phyloP scores from a whole-genome alignment of 2,113 vertebrate genomes.

The Nettapus auritus region DNA sequence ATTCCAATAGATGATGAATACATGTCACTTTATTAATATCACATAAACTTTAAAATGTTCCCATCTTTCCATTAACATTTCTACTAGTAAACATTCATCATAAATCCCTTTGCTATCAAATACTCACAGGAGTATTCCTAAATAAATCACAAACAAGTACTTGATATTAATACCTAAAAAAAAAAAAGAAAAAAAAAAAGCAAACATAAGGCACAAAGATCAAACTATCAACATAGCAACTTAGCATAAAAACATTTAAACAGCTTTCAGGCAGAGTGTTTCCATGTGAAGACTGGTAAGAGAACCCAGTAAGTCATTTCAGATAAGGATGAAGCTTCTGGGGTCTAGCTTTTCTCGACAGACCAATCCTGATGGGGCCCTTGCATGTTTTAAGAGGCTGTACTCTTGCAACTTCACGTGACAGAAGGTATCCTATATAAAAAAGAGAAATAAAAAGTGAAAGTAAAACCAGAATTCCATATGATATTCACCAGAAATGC shows the following conservation, averaged over 20 bases:
- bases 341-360: constrained; percentile 88
- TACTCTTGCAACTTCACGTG: constrained; percentile 77
- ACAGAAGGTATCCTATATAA: constrained; percentile 74
- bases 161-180: constrained; percentile 21
- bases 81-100: constrained; percentile 35
- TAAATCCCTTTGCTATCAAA: constrained; percentile 26
- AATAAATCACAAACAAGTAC: constrained; percentile 49
- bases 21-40: constrained; percentile 52
- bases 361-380: constrained; percentile 88
- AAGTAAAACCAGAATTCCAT: not conserved
- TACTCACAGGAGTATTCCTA: constrained; percentile 29
- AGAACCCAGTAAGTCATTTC: constrained; percentile 67
- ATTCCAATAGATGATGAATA: constrained; percentile 41
- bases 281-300: not conserved
- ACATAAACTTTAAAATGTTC: constrained; percentile 44
- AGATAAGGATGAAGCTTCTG: constrained; percentile 88
- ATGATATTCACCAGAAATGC: not conserved
- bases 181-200: not conserved
- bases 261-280: not conserved
- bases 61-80: constrained; percentile 44
- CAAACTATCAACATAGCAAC: constrained; percentile 18
- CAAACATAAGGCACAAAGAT: not conserved
- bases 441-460: constrained; percentile 7
- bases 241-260: constrained; percentile 33
- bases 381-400: constrained; percentile 88